These are phyloP conservation scores for Microcebus ravelobensis DNA, from an alignment of 2,113 vertebrate genomes.

Conservation along the genomic window DNA sequence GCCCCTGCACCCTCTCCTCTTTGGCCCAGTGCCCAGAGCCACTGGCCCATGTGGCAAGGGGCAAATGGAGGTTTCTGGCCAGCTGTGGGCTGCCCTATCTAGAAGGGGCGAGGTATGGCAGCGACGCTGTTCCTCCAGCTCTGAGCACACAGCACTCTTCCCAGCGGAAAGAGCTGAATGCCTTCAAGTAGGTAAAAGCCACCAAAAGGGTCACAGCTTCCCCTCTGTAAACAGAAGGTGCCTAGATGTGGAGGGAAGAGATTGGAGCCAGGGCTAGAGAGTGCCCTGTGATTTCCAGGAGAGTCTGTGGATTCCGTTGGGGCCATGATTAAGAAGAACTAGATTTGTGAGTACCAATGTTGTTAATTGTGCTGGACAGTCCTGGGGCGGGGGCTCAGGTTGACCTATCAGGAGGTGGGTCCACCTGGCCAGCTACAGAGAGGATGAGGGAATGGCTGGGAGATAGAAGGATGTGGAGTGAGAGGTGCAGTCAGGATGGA, in stretches of 20 bases:
- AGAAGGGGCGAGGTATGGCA: not conserved
- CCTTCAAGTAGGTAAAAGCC: not conserved
- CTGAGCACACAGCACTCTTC: not conserved
- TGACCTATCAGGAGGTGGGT: accelerated
- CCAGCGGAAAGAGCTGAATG: not conserved
- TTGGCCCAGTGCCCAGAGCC: not conserved
- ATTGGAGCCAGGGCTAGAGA: not conserved
- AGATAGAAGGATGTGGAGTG: accelerated
- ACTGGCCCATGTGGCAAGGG: not conserved
- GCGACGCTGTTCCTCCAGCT: not conserved
- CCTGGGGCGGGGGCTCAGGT: not conserved
- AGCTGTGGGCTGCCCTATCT: not conserved
- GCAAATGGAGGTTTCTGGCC: not conserved
- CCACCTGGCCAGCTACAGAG: not conserved
- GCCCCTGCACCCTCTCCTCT: not conserved
- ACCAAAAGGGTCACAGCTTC: not conserved
- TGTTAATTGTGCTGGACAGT: not conserved
- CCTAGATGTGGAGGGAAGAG: not conserved
- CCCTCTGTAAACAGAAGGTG: not conserved
- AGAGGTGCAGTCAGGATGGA: not conserved
- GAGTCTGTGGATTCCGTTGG: not conserved
- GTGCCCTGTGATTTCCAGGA: not conserved
- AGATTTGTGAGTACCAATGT: too few relatives aligned
- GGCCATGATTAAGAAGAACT: not conserved
- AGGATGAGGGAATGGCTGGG: accelerated